Base-by-base conservation (phyloP, 2,797 vertebrate species). In the Spinus pinus region DNA sequence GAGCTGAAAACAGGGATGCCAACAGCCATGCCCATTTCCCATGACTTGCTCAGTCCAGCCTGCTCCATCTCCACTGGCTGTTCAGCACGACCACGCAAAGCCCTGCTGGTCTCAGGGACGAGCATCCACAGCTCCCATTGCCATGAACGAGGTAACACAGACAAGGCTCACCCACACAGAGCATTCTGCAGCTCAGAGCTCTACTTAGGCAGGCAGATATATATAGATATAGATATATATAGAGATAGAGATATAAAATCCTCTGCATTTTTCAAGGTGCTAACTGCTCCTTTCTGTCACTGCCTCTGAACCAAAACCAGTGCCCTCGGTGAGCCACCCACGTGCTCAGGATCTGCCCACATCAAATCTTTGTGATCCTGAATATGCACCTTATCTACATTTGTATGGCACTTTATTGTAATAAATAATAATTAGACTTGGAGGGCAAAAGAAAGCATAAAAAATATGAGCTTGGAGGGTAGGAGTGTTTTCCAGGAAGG, bases 401-500 rank as follows among this genome's bases (percentile, higher is more conserved):
- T 90, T 81, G 66, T 46, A n/a, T 0, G 0, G 20, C 53, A 65
- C 24, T 72, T 94, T 44, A 65, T 54, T 88, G 51, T 51, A 83
- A 83, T 74, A 93, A 82, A 66, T 74, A 85, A 53, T 46, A 71
- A 65, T 81, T 88, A 75, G 31, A 64, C 15, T 56, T 51, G 12
- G 30, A 84, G 44, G 66, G 47, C 3, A 3, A 90, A 92, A 93
- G 33, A 31, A 93, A 94, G 56, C 47, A 94, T 56, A 88, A 56
- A 53, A 96, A 51, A 12, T 44, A 86, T 42, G 37, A 72, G 61
- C 54, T 70, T 78, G 70, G 24, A 66, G 62, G 10, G 67, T 39
- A 80, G 74, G 73, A 94, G 65, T 78, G 61, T 77, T 87, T 92
- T 91, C 66, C 54, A 86, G 73, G 62, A 93, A 94, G 47, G 61